A percentile compares a stretch with the other conserved stretches of the same genome.
These are phyloP conservation scores for Cheumatopsyche charites DNA, from an alignment of 1,140 invertebrate species.

Conservation along the genomic window DNA sequence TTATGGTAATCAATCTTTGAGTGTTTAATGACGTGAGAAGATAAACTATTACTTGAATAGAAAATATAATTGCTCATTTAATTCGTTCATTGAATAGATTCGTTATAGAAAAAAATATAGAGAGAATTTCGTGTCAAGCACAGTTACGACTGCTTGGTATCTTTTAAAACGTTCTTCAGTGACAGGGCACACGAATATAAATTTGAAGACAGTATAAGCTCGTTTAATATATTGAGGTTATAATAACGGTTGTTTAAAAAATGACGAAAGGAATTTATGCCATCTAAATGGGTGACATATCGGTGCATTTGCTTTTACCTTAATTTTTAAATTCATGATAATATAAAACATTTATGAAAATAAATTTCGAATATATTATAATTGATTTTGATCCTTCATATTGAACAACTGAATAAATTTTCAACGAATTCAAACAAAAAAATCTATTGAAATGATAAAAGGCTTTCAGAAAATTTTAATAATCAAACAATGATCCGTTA, in stretches of 20 bases:
- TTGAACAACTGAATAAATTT: no score
- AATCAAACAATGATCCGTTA: no score
- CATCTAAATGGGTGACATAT: conserved; percentile 16
- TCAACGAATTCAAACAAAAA: no score
- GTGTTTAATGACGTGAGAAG: neutral
- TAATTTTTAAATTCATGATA: no score
- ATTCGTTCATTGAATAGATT: neutral
- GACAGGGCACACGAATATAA: conserved; percentile 4
- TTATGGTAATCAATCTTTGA: conserved; percentile 7
- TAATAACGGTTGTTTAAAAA: conserved; percentile 20
- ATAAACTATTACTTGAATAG: neutral
- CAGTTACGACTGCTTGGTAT: conserved; percentile 1
- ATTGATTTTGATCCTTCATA: no score
- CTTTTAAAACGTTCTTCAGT: neutral
- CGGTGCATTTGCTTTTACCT: neutral
- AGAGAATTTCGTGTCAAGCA: neutral
- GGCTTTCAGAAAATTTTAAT: no score
- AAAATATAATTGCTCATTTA: no score
- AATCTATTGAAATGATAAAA: no score
- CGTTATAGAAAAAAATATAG: neutral
- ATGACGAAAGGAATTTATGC: conserved; percentile 19
- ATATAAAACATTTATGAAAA: no score
- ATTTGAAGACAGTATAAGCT: conserved; percentile 3
- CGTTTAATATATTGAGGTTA: conserved; percentile 19
- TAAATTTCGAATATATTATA: no score